Evolutionary conservation across 2,888 invertebrate species (phyloP).

Genomic region (Drosophila diplacantha): DNA sequence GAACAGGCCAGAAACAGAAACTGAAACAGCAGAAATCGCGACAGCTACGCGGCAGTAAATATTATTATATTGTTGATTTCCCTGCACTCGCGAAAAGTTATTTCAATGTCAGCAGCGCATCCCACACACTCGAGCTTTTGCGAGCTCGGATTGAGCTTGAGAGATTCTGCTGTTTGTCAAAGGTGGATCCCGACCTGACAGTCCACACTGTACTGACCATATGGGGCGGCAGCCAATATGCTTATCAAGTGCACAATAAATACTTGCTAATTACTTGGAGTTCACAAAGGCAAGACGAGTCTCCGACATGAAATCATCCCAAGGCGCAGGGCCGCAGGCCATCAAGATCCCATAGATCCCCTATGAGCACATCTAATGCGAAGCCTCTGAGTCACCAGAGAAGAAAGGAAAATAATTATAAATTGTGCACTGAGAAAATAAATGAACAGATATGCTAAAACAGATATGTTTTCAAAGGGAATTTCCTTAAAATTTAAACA

Average conservation of each 20-base stretch:
- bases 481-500: no score
- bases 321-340: neutral
- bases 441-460: no score
- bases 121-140: constrained; percentile 49
- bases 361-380: constrained; percentile 8
- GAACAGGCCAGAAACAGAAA: constrained; percentile 28
- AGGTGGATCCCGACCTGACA: constrained; percentile 45
- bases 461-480: neutral
- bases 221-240: constrained; percentile 58
- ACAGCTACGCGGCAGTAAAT: constrained; percentile 29
- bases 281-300: constrained; percentile 23
- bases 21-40: constrained; percentile 5
- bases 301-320: constrained; percentile 18
- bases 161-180: constrained; percentile 43
- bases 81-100: constrained; percentile 38
- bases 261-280: constrained; percentile 39
- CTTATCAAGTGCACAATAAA: constrained; percentile 53
- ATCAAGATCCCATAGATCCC: constrained; percentile 14
- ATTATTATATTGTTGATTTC: constrained; percentile 31
- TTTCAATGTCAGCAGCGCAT: constrained; percentile 60
- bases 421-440: neutral
- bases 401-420: constrained; percentile 1
- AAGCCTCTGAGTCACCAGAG: constrained; percentile 49
- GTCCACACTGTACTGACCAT: constrained; percentile 30
- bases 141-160: constrained; percentile 14